Evolutionary conservation across 1,140 invertebrate genomes (phyloP), one percentile per base, ranked within the genome.

Genomic region (Hyphantria cunea): DNA sequence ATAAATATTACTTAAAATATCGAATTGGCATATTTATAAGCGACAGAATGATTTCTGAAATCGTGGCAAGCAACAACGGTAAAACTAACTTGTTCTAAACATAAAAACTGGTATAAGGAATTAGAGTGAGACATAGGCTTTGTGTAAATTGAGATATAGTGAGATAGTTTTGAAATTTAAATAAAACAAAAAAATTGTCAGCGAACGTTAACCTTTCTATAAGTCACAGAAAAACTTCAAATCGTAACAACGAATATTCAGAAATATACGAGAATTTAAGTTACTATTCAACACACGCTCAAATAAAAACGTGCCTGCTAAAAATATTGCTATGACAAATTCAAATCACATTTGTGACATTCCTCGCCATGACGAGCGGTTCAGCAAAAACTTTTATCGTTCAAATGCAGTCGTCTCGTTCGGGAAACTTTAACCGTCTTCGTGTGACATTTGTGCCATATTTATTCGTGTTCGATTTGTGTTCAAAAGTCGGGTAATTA

Each of bases 291-390:
- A 31, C 55, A 48, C 55, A 58, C 55, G 55, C 14, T 39, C 55
- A 14, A 48, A 58, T 49, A 32, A 49, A 13, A 58, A 44, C 55
- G 55, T 58, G 55, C 12, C 33, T 9, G 33, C 32, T 33, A 58
- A 58, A 58, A 58, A 58, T 49, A 49, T 49, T 15, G 34, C 34
- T 13, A 58, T 58, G 55, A 58, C 55, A 58, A 58, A 58, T 58
- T 58, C 55, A 58, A 58, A 58, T 58, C 55, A 58, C 55, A 58
- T 58, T 58, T 58, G 45, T 25, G 47, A 58, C 55, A 58, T 58
- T 58, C 55, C 55, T 47, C 33, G 44, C 12, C 8, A 33, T n/a
- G 14, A 45, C 17, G 25, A 17, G 42, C n/a, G 10, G 15, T 49
- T 49, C 34, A 15, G 33, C 33, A 58, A 49, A 58, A 58, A 45